phyloP scores from a whole-genome alignment of 2,888 invertebrate genomes.

The Merodon equestris region DNA sequence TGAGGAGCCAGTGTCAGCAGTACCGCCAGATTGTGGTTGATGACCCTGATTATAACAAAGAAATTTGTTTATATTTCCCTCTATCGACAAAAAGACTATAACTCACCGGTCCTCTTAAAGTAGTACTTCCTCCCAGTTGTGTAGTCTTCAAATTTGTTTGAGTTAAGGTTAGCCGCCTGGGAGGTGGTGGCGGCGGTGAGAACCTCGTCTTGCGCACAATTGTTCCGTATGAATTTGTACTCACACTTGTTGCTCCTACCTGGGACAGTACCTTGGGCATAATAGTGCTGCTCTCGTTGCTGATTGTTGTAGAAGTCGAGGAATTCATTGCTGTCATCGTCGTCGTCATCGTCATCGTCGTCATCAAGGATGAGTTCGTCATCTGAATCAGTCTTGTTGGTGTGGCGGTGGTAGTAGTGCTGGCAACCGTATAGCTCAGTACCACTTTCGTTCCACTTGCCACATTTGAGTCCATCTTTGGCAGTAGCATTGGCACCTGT shows the following conservation, averaged over 20 bases:
- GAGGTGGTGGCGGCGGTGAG: constrained; percentile 76
- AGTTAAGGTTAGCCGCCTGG: constrained; percentile 77
- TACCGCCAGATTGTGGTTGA: constrained; percentile 76
- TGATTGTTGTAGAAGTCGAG: constrained; percentile 82
- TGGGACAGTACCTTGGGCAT: constrained; percentile 68
- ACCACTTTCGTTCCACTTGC: neutral
- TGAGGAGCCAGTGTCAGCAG: constrained; percentile 80
- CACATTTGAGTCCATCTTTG: constrained; percentile 42
- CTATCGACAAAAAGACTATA: too few species aligned
- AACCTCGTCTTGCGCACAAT: constrained; percentile 70
- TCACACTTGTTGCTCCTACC: constrained; percentile 33
- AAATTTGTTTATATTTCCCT: too few species aligned
- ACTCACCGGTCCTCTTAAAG: constrained; percentile 71
- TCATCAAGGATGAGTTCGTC: constrained; percentile 78
- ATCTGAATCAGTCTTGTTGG: constrained; percentile 66
- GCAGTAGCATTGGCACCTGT: constrained; percentile 46
- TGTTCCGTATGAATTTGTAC: constrained; percentile 67
- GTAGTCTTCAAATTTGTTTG: constrained; percentile 75
- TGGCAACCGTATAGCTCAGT: constrained; percentile 22
- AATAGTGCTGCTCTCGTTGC: constrained; percentile 81
- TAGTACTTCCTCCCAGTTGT: constrained; percentile 62
- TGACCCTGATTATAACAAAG: constrained; percentile 66
- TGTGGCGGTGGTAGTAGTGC: constrained; percentile 52
- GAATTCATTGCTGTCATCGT: constrained; percentile 80
- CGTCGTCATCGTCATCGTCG: constrained; percentile 75